Conservation (phyloP, 2,797 vertebrate species). For the Crenuchus spilurus region DNA sequence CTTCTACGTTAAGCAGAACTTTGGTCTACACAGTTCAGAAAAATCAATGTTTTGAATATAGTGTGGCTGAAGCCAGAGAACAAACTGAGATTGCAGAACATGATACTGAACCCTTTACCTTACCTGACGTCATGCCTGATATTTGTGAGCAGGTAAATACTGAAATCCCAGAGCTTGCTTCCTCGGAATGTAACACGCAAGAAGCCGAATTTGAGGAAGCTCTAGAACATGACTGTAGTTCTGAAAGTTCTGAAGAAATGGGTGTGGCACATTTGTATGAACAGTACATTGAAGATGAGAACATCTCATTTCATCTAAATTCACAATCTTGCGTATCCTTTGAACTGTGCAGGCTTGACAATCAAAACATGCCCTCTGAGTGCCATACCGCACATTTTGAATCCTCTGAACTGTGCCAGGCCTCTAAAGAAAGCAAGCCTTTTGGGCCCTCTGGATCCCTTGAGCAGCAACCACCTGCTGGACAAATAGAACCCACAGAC, state of each 20-base stretch:
- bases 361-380: constrained; percentile 41
- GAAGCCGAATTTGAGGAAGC: constrained; percentile 20
- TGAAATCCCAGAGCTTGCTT: constrained; percentile 17
- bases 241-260: constrained; percentile 25
- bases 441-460: constrained; percentile 58
- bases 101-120: constrained; percentile 10
- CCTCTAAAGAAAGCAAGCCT: constrained; percentile 62
- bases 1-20: constrained; percentile 35
- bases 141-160: constrained; percentile 16
- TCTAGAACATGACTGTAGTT: constrained; percentile 17
- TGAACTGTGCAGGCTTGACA: constrained; percentile 37
- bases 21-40: constrained; percentile 21
- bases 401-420: constrained; percentile 58
- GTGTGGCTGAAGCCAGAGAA: constrained; percentile 12
- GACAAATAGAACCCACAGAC: constrained; percentile 36
- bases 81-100: constrained; percentile 29
- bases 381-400: constrained; percentile 52
- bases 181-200: constrained; percentile 24
- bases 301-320: constrained; percentile 34
- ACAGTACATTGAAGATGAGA: constrained; percentile 22
- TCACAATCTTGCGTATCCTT: constrained; percentile 26
- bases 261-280: constrained; percentile 5
- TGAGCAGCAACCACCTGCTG: constrained; percentile 53
- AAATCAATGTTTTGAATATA: constrained; percentile 31
- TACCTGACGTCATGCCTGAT: constrained; percentile 27